Conservation (phyloP, 1,140 invertebrate species). For the Drosophila bifasciata region DNA sequence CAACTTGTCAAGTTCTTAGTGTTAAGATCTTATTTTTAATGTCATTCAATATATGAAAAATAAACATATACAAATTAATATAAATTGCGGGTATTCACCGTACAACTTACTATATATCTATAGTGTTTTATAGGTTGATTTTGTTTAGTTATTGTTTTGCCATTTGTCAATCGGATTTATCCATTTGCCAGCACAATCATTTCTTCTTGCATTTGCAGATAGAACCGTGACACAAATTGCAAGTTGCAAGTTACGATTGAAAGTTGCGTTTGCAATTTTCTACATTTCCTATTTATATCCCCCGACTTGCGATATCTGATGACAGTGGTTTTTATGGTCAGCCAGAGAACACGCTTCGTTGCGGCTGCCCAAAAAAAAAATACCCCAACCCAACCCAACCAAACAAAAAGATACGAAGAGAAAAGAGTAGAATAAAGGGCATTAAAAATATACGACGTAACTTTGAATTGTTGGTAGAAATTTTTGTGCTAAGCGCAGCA, state of each 20-base stretch:
- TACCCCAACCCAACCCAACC: no score
- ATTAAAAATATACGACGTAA: slow-evolving; percentile 22
- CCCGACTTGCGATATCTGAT: slow-evolving; percentile 35
- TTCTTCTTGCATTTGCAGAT: slow-evolving; percentile 3
- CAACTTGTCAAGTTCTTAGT: slow-evolving; percentile 45
- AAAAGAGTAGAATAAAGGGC: slow-evolving; percentile 7
- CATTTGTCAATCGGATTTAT: no score
- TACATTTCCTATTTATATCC: slow-evolving; percentile 22
- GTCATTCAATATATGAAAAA: slow-evolving; percentile 25
- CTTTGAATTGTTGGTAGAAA: slow-evolving; percentile 29
- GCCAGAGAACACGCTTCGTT: slow-evolving; percentile 37
- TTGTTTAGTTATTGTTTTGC: not conserved
- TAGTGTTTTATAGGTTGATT: not conserved
- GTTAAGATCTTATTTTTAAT: slow-evolving; percentile 39
- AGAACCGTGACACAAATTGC: no score
- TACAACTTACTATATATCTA: no score
- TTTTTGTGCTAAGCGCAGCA: slow-evolving; percentile 37
- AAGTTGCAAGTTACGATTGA: slow-evolving; percentile 37
- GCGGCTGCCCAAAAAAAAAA: slow-evolving; percentile 45
- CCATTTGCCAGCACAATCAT: not conserved
- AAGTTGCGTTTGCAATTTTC: slow-evolving; percentile 44
- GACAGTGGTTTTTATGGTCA: slow-evolving; percentile 52
- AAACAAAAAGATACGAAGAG: slow-evolving; percentile 32
- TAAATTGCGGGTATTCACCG: slow-evolving; percentile 12
- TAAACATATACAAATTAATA: slow-evolving; percentile 2